Evolutionary conservation across 2,888 invertebrate genomes (phyloP).

Genomic region (Seira musarum): DNA sequence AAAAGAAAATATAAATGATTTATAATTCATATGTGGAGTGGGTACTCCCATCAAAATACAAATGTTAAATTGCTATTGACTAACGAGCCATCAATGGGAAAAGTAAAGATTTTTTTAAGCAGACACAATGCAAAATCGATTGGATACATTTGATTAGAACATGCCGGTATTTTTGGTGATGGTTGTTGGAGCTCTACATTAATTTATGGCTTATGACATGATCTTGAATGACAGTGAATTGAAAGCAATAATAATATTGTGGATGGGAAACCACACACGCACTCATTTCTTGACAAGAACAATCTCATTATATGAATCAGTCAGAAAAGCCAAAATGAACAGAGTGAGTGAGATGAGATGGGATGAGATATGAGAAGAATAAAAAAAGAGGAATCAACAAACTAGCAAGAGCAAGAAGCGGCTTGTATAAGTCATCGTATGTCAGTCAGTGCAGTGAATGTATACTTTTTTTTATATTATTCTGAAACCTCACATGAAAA

Average conservation of each 20-base stretch:
- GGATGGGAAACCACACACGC: slow-evolving; percentile 43
- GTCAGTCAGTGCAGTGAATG: no score
- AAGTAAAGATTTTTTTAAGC: background rate
- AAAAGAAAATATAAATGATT: slow-evolving; percentile 10
- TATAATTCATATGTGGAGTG: no score
- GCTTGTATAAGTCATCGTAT: no score
- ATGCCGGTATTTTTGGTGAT: no score
- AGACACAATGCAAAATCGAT: slow-evolving; percentile 24
- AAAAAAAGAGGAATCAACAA: no score
- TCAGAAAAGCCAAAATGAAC: background rate
- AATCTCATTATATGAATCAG: slow-evolving; percentile 35
- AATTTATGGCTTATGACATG: slow-evolving; percentile 42
- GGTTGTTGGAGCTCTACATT: background rate
- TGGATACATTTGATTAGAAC: background rate
- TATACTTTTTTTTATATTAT: no score
- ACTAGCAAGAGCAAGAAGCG: no score
- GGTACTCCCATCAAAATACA: slow-evolving; percentile 3
- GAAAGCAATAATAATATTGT: slow-evolving; percentile 33
- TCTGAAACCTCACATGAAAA: no score
- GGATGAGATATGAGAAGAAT: no score
- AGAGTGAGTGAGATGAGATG: no score
- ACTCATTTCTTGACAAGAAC: slow-evolving; percentile 32
- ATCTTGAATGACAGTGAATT: slow-evolving; percentile 42
- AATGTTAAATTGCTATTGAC: slow-evolving; percentile 29
- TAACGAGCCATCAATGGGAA: slow-evolving; percentile 8